phyloP scores from a whole-genome alignment of 2,888 invertebrate species.

The Arctia plantaginis region DNA sequence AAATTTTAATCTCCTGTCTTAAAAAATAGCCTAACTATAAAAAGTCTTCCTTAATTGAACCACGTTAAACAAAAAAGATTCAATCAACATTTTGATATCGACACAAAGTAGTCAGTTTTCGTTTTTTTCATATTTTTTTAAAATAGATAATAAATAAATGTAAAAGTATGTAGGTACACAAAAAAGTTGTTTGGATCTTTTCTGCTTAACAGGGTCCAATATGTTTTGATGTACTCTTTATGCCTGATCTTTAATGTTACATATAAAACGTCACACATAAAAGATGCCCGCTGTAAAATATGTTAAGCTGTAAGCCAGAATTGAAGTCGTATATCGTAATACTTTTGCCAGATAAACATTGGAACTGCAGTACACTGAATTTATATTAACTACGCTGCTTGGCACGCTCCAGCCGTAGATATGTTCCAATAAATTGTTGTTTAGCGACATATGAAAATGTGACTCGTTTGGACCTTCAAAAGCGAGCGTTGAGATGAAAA shows the following conservation, averaged over 20 bases:
- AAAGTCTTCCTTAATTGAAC: neutral
- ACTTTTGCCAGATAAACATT: slow-evolving; percentile 57
- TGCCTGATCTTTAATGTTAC: slow-evolving; percentile 5
- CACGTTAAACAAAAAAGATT: too few relatives aligned
- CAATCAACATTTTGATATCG: too few relatives aligned
- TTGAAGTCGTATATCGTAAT: slow-evolving; percentile 40
- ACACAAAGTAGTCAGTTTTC: too few relatives aligned
- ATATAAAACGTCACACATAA: slow-evolving; percentile 20
- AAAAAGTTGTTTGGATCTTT: too few relatives aligned
- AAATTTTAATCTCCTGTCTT: too few relatives aligned
- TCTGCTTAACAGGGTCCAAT: too few relatives aligned
- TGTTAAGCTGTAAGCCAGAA: slow-evolving; percentile 41
- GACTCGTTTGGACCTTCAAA: slow-evolving; percentile 39
- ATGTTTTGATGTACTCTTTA: neutral
- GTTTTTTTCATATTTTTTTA: too few relatives aligned
- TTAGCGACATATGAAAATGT: slow-evolving; percentile 45
- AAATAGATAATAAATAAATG: too few relatives aligned
- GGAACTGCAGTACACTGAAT: slow-evolving; percentile 55
- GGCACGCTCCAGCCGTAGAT: slow-evolving; percentile 50
- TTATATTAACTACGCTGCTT: slow-evolving; percentile 57
- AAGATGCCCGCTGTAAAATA: slow-evolving; percentile 23
- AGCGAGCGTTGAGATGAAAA: slow-evolving; percentile 14
- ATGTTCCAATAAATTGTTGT: slow-evolving; percentile 54
- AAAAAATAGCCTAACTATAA: neutral
- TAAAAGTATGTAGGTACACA: too few relatives aligned